These are phyloP conservation scores for Lochmaea crataegi DNA, from an alignment of 2,888 invertebrate genomes.

Conservation along the genomic window DNA sequence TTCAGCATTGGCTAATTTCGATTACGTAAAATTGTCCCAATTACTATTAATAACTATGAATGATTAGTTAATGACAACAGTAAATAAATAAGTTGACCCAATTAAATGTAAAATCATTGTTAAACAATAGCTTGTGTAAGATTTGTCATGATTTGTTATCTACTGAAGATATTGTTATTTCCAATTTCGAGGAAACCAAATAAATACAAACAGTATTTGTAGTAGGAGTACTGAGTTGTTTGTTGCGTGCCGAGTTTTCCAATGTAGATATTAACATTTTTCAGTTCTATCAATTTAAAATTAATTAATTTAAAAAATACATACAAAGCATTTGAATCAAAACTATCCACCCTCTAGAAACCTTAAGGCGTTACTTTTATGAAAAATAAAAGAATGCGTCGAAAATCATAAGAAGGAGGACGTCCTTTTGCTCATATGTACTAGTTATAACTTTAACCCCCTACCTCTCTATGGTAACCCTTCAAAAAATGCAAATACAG, in stretches of 20 bases:
- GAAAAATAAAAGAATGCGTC: too few relatives aligned
- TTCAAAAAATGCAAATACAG: too few relatives aligned
- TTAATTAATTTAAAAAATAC: too few relatives aligned
- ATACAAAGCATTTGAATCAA: too few relatives aligned
- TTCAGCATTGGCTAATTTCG: not conserved
- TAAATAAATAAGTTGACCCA: constrained; percentile 25
- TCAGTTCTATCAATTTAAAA: not conserved
- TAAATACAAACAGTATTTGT: not conserved
- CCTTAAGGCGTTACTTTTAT: too few relatives aligned
- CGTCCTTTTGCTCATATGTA: too few relatives aligned
- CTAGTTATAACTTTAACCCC: too few relatives aligned
- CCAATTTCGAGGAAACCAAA: not conserved
- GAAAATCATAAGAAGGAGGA: too few relatives aligned
- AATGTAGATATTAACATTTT: not conserved
- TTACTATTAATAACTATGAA: constrained; percentile 27
- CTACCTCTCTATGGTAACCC: too few relatives aligned
- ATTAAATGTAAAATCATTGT: not conserved
- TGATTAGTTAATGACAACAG: constrained; percentile 20
- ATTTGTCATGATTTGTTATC: not conserved
- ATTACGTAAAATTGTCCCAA: constrained; percentile 21
- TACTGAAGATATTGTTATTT: not conserved
- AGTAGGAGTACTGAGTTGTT: not conserved
- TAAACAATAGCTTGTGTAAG: constrained; percentile 13
- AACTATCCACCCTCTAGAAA: too few relatives aligned
- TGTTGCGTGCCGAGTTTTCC: too few relatives aligned